A percentile compares a stretch with the other conserved stretches of the same genome.
Conservation (phyloP, 2,797 vertebrate genomes). For the Hippoglossus hippoglossus region DNA sequence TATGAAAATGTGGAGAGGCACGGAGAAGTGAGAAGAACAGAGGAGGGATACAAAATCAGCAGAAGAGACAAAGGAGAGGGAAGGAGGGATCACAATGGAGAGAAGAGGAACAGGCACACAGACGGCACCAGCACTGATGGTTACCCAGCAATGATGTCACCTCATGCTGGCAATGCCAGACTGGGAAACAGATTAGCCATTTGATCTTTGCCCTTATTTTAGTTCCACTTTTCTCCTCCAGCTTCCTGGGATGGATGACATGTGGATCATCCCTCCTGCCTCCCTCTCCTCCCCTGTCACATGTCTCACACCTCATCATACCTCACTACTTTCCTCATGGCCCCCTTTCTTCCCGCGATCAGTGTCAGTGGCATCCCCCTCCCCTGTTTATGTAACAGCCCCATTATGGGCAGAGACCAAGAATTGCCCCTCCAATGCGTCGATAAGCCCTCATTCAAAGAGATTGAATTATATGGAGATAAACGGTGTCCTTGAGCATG, state of each 20-base stretch:
- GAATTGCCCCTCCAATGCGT: conserved; percentile 71
- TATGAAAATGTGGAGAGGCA: conserved; percentile 23
- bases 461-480: conserved; percentile 87
- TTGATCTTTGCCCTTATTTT: conserved; percentile 76
- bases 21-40: conserved; percentile 20
- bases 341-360: conserved; percentile 47
- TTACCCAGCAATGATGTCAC: conserved; percentile 78
- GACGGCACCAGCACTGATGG: conserved; percentile 51
- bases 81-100: conserved; percentile 18
- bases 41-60: background rate
- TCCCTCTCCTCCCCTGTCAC: conserved; percentile 43
- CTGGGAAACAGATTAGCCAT: conserved; percentile 67
- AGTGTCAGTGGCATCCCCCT: conserved; percentile 64
- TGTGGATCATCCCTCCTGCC: conserved; percentile 42
- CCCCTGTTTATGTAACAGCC: conserved; percentile 80
- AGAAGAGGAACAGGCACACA: conserved; percentile 36
- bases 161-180: conserved; percentile 64
- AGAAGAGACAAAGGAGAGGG: conserved; percentile 16
- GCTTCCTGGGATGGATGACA: conserved; percentile 52
- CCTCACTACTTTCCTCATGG: conserved; percentile 50
- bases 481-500: conserved; percentile 86
- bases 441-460: conserved; percentile 83
- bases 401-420: conserved; percentile 75
- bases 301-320: conserved; percentile 48
- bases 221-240: conserved; percentile 34